phyloP scores from a whole-genome alignment of 2,113 vertebrate species.

The Pteronura brasiliensis region DNA sequence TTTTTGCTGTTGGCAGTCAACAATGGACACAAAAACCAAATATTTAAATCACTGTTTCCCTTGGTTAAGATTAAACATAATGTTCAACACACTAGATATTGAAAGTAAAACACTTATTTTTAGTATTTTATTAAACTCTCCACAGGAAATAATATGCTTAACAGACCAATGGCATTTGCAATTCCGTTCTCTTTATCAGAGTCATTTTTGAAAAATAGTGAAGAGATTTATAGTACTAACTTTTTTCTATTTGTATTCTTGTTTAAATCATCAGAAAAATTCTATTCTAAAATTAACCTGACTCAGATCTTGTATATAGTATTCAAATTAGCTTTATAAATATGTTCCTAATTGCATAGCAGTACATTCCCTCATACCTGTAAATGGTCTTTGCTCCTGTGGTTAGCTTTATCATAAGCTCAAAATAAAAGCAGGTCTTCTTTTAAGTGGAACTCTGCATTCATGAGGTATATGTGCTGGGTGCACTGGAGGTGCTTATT shows the following conservation, averaged over 20 bases:
- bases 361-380: neutral
- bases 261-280: neutral
- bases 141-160: neutral
- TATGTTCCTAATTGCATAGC: conserved; percentile 26
- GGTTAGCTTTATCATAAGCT: neutral
- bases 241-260: conserved; percentile 28
- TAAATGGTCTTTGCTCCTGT: neutral
- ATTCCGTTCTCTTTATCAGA: neutral
- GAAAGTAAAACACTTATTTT: conserved; percentile 42
- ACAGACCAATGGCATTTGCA: neutral
- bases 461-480: neutral
- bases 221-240: conserved; percentile 12
- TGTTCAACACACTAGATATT: conserved; percentile 18
- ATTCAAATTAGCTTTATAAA: conserved; percentile 31
- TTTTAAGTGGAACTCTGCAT: neutral
- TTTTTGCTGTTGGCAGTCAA: neutral
- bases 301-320: neutral
- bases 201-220: conserved; percentile 10
- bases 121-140: conserved; percentile 46
- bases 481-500: neutral
- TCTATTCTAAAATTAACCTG: conserved; percentile 50
- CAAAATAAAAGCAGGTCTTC: neutral
- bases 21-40: neutral
- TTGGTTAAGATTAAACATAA: neutral
- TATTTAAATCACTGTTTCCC: neutral